phyloP scores from a whole-genome alignment of 2,797 vertebrate genomes.

The Acipenser ruthenus region DNA sequence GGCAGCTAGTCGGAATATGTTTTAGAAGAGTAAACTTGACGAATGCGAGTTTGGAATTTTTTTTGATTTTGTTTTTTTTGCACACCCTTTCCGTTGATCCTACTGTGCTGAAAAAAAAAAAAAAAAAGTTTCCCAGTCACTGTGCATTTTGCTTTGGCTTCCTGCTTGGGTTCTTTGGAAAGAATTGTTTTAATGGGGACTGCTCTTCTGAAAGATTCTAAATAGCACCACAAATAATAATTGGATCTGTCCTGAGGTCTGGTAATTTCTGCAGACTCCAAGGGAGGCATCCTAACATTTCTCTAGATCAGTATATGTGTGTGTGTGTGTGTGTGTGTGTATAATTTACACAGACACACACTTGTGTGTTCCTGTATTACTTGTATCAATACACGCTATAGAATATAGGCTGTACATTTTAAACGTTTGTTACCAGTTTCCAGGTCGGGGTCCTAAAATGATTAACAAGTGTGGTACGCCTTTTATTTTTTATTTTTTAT shows the following conservation, averaged over 20 bases:
- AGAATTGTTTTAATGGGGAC: neutral
- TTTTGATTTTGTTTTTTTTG: too few species aligned
- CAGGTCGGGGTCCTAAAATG: slow-evolving; percentile 8
- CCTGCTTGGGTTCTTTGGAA: too few species aligned
- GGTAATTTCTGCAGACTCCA: neutral
- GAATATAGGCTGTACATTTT: slow-evolving; percentile 5
- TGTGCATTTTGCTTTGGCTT: too few species aligned
- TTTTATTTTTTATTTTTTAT: too few species aligned
- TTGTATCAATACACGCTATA: neutral
- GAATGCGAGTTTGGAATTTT: too few species aligned
- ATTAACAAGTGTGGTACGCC: neutral
- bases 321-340: neutral
- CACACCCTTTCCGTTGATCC: too few species aligned
- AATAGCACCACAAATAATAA: neutral
- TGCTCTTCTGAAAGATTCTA: neutral
- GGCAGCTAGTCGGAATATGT: too few species aligned
- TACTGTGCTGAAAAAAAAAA: too few species aligned
- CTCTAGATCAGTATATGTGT: slow-evolving; percentile 3
- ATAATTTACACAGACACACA: too few species aligned
- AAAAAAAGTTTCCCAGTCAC: too few species aligned
- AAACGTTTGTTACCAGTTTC: neutral
- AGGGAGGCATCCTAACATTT: neutral
- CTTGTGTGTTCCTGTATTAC: neutral
- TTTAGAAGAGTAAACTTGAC: too few species aligned
- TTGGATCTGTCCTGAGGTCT: neutral